These are phyloP conservation scores for Saccopteryx leptura DNA, from an alignment of 2,113 vertebrate genomes.

Conservation along the genomic window DNA sequence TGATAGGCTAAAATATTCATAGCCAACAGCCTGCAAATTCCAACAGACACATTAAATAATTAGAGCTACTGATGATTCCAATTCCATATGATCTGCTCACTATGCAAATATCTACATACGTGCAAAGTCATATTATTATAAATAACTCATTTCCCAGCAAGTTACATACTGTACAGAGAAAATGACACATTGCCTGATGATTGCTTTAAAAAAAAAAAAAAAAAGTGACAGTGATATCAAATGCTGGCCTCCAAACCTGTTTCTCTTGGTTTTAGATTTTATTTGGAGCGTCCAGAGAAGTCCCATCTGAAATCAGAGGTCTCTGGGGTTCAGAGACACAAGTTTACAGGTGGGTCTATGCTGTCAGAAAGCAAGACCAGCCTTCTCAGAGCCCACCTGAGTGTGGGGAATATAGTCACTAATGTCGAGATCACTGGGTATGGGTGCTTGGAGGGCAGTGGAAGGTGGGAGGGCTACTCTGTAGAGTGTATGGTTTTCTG, in stretches of 20 bases:
- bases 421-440: background rate
- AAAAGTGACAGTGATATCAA: constrained; percentile 49
- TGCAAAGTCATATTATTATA: constrained; percentile 73
- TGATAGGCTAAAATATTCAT: constrained; percentile 48
- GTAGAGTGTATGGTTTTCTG: background rate
- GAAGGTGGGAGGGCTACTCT: background rate
- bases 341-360: rapidly evolving
- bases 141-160: constrained; percentile 85
- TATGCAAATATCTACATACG: constrained; percentile 81
- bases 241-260: background rate
- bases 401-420: background rate
- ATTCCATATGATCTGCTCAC: constrained; percentile 84
- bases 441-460: no score
- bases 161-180: constrained; percentile 80
- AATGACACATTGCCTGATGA: constrained; percentile 86
- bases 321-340: background rate
- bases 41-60: constrained; percentile 48
- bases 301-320: background rate
- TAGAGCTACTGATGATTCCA: background rate
- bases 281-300: background rate
- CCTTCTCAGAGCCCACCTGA: background rate
- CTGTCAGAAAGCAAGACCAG: background rate
- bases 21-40: background rate
- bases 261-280: constrained; percentile 35
- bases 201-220: constrained; percentile 81